These are phyloP conservation scores for Gymnocephalus cernua DNA, from an alignment of 2,113 vertebrate species.

Conservation along the genomic window DNA sequence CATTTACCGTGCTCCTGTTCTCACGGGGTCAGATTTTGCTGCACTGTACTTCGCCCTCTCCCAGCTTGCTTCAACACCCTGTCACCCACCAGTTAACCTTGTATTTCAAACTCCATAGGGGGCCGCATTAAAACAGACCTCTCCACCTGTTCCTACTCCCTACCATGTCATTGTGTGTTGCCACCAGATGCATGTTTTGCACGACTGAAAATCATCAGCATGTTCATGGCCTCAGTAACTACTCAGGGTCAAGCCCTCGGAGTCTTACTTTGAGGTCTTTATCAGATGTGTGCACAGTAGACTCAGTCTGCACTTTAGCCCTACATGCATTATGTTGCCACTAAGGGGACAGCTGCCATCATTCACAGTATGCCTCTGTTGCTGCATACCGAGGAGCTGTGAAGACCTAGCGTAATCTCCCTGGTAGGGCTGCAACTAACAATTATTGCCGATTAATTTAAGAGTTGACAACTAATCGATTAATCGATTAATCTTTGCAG, in stretches of 20 bases:
- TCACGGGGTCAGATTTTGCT: constrained; percentile 74
- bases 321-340: constrained; percentile 38
- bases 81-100: constrained; percentile 71
- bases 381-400: constrained; percentile 52
- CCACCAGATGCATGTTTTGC: background rate
- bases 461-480: too few relatives aligned
- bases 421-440: too few relatives aligned
- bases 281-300: constrained; percentile 16
- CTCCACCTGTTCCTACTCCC: constrained; percentile 47
- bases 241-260: constrained; percentile 7
- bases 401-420: constrained; percentile 42
- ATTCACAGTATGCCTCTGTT: constrained; percentile 30
- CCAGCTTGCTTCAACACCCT: constrained; percentile 65
- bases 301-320: background rate
- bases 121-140: constrained; percentile 43
- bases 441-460: too few relatives aligned
- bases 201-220: constrained; percentile 22
- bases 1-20: constrained; percentile 61
- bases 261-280: constrained; percentile 35
- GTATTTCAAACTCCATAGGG: constrained; percentile 63
- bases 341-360: constrained; percentile 49
- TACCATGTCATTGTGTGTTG: constrained; percentile 27
- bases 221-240: constrained; percentile 5
- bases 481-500: too few relatives aligned
- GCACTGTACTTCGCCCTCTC: constrained; percentile 33